Percentiles rank a stretch among this genome's conserved stretches.
These are phyloP conservation scores for Phainopepla nitens DNA, from an alignment of 2,113 vertebrate genomes.

Conservation along the genomic window DNA sequence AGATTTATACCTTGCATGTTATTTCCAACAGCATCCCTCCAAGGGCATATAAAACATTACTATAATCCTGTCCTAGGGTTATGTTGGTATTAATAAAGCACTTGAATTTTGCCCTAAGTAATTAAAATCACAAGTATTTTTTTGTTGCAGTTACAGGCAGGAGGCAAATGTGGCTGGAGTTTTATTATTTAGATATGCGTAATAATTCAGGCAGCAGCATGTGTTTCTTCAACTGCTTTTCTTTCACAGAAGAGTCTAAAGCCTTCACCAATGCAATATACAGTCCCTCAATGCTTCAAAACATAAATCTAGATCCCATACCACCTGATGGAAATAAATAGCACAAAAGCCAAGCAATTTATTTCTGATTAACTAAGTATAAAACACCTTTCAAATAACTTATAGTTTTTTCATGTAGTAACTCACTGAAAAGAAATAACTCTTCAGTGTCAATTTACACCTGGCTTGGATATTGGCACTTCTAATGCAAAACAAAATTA, in stretches of 20 bases:
- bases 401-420: neutral
- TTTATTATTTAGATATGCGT: neutral
- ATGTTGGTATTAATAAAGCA: slow-evolving; percentile 37
- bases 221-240: neutral
- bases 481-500: neutral
- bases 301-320: neutral
- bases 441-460: neutral
- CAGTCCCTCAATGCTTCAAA: neutral
- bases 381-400: neutral
- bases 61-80: slow-evolving; percentile 33
- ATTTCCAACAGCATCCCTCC: neutral
- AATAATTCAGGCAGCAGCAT: slow-evolving; percentile 1
- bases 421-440: neutral
- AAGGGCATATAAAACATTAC: neutral
- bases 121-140: slow-evolving; percentile 28
- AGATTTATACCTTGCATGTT: neutral
- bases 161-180: neutral
- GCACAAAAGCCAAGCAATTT: neutral
- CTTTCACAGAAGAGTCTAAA: neutral
- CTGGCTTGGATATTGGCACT: neutral
- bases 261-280: neutral
- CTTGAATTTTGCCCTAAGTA: slow-evolving; percentile 26
- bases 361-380: neutral
- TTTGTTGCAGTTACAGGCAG: neutral
- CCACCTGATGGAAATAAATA: neutral